Evolutionary conservation across 2,113 vertebrate species (phyloP).

Genomic region (Nymphicus hollandicus): DNA sequence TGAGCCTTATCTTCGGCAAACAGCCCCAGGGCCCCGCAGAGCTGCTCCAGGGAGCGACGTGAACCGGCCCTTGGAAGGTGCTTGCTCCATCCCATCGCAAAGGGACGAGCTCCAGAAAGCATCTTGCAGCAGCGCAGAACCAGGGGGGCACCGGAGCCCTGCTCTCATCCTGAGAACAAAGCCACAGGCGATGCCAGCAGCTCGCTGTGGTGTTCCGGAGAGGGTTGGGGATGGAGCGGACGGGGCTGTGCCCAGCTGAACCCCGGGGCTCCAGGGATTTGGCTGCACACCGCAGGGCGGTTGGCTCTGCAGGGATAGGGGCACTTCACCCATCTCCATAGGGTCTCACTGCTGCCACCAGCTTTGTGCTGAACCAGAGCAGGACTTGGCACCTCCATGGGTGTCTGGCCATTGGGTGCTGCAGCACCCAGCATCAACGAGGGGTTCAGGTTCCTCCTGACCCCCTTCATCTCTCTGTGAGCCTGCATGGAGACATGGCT

Average conservation of each 20-base stretch:
- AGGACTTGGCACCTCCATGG: rapidly evolving
- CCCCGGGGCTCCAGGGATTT: background rate
- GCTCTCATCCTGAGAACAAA: background rate
- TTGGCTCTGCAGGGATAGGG: rapidly evolving
- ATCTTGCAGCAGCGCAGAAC: background rate
- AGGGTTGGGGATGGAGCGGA: rapidly evolving
- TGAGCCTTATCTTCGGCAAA: slow-evolving; percentile 6
- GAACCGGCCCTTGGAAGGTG: rapidly evolving
- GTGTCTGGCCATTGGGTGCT: background rate
- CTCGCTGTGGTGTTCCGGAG: rapidly evolving
- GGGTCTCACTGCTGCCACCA: background rate
- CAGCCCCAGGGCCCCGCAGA: background rate
- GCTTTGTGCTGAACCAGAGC: background rate
- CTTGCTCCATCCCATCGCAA: background rate
- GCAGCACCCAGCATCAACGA: background rate
- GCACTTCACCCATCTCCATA: background rate
- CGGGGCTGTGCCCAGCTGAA: background rate
- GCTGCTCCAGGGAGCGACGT: background rate
- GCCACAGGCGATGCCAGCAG: rapidly evolving
- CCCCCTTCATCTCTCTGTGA: rapidly evolving
- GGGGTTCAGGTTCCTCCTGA: background rate
- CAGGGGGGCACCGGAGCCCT: rapidly evolving
- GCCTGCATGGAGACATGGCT: background rate
- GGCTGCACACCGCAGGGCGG: rapidly evolving
- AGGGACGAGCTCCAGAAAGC: background rate